These are phyloP conservation scores for Hirtodrosophila trivittata DNA, from an alignment of 2,888 invertebrate species.

Conservation along the genomic window DNA sequence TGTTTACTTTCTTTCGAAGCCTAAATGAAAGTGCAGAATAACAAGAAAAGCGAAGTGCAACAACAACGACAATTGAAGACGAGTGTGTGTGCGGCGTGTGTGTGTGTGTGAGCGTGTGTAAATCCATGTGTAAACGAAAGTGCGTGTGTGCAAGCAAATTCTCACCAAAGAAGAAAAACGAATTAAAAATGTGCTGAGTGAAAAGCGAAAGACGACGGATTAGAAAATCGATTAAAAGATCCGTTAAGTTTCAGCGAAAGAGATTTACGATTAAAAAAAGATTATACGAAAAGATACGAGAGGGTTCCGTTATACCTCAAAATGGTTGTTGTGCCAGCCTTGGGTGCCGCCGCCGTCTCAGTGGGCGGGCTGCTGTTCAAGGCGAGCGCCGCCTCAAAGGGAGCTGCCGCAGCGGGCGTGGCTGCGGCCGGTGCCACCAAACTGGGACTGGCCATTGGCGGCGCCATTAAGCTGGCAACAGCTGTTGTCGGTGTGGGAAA, in stretches of 20 bases:
- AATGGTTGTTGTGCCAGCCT: conserved; percentile 79
- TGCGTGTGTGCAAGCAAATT: conserved; percentile 28
- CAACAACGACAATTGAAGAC: conserved; percentile 13
- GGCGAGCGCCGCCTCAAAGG: conserved; percentile 81
- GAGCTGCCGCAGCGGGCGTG: conserved; percentile 77
- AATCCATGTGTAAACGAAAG: conserved; percentile 48
- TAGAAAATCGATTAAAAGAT: neutral
- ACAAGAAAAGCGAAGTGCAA: conserved; percentile 29
- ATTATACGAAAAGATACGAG: no score
- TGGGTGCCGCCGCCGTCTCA: conserved; percentile 81
- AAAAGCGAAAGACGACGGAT: neutral
- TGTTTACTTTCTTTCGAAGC: conserved; percentile 28
- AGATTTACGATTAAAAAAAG: no score
- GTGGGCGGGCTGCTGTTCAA: conserved; percentile 81
- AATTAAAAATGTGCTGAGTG: conserved; percentile 36
- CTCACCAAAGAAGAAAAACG: conserved; percentile 25
- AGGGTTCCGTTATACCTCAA: neutral
- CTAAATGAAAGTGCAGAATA: conserved; percentile 67
- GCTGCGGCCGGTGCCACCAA: conserved; percentile 84
- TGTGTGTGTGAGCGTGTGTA: conserved; percentile 28
- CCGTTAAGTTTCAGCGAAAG: conserved; percentile 4
- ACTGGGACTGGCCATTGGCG: conserved; percentile 84
- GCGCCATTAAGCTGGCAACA: conserved; percentile 89
- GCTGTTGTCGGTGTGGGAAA: conserved; percentile 89
- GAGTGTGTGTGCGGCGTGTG: conserved; percentile 18